Percentiles rank a stretch among this genome's conserved stretches.
These are phyloP conservation scores for Ceriagrion tenellum DNA, from an alignment of 2,888 invertebrate genomes.

Conservation along the genomic window DNA sequence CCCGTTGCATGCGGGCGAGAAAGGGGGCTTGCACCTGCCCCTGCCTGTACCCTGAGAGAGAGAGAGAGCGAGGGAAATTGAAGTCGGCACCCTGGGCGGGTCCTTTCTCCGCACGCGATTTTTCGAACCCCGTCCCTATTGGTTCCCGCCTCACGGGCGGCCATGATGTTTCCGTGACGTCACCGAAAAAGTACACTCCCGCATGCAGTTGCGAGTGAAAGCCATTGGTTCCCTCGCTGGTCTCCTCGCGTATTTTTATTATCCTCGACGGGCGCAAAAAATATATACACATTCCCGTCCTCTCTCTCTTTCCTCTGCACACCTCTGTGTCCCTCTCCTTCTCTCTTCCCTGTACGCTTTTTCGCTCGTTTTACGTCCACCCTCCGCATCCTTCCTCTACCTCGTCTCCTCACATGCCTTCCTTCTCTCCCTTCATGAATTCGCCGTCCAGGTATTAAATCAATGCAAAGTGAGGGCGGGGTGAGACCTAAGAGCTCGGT, in stretches of 20 bases:
- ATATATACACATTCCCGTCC: not conserved
- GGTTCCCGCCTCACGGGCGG: constrained; percentile 66
- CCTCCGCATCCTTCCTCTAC: not conserved
- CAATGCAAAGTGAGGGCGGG: constrained; percentile 16
- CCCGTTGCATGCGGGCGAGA: constrained; percentile 31
- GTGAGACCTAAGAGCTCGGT: not conserved
- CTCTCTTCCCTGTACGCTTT: not conserved
- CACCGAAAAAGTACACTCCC: constrained; percentile 67
- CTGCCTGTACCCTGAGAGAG: not conserved
- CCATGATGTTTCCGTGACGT: constrained; percentile 66
- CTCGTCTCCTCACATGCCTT: not conserved
- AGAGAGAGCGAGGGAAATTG: constrained; percentile 40
- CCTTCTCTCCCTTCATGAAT: not conserved
- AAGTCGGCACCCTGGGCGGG: constrained; percentile 57
- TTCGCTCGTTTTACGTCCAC: not conserved
- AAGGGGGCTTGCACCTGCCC: constrained; percentile 57
- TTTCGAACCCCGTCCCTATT: constrained; percentile 57
- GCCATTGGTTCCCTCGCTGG: constrained; percentile 45
- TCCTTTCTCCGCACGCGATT: constrained; percentile 60
- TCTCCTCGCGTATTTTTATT: constrained; percentile 40
- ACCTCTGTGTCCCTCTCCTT: not conserved
- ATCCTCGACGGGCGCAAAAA: not conserved
- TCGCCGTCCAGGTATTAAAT: constrained; percentile 47
- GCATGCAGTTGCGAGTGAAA: constrained; percentile 59
- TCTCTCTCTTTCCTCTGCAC: not conserved